Evolutionary conservation across 2,113 vertebrate species (phyloP).

Genomic region (Peromyscus maniculatus): DNA sequence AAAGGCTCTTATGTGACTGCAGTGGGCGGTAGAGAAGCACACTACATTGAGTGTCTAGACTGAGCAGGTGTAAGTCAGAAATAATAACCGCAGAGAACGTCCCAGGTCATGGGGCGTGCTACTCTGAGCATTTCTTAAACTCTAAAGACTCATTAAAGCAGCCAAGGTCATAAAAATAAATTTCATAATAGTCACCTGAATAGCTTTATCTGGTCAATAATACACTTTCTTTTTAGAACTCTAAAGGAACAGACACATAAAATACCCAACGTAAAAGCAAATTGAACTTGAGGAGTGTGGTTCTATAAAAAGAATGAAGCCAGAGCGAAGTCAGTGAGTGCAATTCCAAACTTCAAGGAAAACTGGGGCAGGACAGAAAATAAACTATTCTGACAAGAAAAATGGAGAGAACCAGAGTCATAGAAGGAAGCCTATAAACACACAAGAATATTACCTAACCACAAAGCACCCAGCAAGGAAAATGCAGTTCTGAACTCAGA

Average conservation of each 20-base stretch:
- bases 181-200: conserved; percentile 75
- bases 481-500: conserved; percentile 42
- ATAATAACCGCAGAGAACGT: background rate
- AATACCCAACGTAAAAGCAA: conserved; percentile 83
- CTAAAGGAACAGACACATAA: conserved; percentile 78
- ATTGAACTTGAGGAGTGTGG: conserved; percentile 80
- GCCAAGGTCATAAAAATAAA: conserved; percentile 77
- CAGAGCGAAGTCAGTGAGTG: conserved; percentile 70
- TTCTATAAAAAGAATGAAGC: conserved; percentile 82
- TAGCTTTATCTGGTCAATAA: conserved; percentile 83
- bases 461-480: conserved; percentile 72
- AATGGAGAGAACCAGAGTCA: conserved; percentile 68
- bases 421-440: conserved; percentile 79
- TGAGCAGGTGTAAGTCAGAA: conserved; percentile 2
- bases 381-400: conserved; percentile 80
- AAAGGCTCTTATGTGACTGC: background rate
- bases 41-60: background rate
- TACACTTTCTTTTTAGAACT: conserved; percentile 76
- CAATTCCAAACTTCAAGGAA: conserved; percentile 77
- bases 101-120: conserved; percentile 7
- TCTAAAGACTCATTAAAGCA: conserved; percentile 75
- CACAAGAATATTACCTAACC: conserved; percentile 72
- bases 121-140: conserved; percentile 73
- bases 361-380: conserved; percentile 75
- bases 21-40: background rate